Percentiles rank a stretch among this genome's conserved stretches.
These are phyloP conservation scores for Caracal caracal DNA, from an alignment of 2,113 vertebrate species.

Conservation along the genomic window DNA sequence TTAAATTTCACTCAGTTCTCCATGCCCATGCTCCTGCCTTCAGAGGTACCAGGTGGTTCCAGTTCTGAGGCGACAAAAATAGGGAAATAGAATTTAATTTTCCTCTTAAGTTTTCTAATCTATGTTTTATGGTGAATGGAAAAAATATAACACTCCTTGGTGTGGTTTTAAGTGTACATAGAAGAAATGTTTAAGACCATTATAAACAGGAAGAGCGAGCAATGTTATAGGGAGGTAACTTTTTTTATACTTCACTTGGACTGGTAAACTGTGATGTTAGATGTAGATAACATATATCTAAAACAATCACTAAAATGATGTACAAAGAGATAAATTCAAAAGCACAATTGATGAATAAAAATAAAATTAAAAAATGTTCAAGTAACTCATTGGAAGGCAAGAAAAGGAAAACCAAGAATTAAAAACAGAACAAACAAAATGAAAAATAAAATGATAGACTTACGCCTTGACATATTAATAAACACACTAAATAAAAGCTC, in stretches of 20 bases:
- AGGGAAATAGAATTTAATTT: background rate
- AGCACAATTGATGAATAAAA: background rate
- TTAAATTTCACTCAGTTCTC: background rate
- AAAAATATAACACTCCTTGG: background rate
- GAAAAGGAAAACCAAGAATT: background rate
- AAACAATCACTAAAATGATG: background rate
- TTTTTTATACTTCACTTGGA: background rate
- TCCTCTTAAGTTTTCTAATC: background rate
- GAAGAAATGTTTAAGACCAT: background rate
- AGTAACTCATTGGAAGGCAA: background rate
- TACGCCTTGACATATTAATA: background rate
- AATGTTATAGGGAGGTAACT: background rate
- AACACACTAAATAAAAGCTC: background rate
- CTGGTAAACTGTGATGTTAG: background rate
- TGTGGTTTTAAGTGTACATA: background rate
- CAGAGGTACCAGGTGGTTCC: background rate
- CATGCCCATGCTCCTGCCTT: background rate
- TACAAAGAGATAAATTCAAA: background rate
- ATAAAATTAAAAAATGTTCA: background rate
- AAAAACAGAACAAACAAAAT: background rate
- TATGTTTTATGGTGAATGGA: background rate
- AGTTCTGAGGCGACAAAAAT: background rate
- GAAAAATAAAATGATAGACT: background rate
- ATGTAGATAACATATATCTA: background rate
- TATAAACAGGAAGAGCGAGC: background rate